These are phyloP conservation scores for Oncorhynchus masou DNA, from an alignment of 2,113 vertebrate genomes.

Conservation along the genomic window DNA sequence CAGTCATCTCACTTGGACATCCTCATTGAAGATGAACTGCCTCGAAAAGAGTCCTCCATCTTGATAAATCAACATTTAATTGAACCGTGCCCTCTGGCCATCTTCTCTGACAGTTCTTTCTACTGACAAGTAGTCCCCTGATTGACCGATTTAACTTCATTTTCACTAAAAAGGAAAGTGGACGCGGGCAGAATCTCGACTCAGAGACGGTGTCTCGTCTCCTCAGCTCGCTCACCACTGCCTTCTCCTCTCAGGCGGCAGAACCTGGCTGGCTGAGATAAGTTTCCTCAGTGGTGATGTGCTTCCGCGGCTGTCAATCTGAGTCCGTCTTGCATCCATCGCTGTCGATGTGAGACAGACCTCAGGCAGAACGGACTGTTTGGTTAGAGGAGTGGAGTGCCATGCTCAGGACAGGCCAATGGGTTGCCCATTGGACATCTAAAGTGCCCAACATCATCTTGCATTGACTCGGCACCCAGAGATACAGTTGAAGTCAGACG, in stretches of 20 bases:
- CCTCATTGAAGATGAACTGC: background rate
- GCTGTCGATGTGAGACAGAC: conserved; percentile 5
- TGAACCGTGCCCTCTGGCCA: conserved; percentile 13
- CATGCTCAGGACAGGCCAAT: conserved; percentile 55
- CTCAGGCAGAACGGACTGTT: conserved; percentile 67
- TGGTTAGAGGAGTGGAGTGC: conserved; percentile 53
- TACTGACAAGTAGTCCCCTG: conserved; percentile 40
- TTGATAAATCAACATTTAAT: background rate
- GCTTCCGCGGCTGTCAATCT: conserved; percentile 66
- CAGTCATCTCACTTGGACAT: background rate
- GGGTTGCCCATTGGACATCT: conserved; percentile 42
- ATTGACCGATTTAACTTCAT: conserved; percentile 42
- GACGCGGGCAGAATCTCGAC: conserved; percentile 38
- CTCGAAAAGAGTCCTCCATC: background rate
- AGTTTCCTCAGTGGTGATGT: conserved; percentile 62
- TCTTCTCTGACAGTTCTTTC: conserved; percentile 31
- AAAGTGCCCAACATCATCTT: conserved; percentile 23
- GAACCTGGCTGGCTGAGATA: conserved; percentile 69
- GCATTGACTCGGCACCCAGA: background rate
- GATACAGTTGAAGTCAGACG: no score
- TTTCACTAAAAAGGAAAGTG: conserved; percentile 24
- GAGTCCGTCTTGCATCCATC: conserved; percentile 37
- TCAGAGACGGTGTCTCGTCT: no score
- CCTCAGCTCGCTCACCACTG: conserved; percentile 22
- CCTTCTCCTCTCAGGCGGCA: conserved; percentile 53